Percentiles rank a stretch among this genome's conserved stretches.
These are phyloP conservation scores for Ashinkailepas kermadecensis DNA, from an alignment of 2,888 invertebrate genomes.

Conservation along the genomic window DNA sequence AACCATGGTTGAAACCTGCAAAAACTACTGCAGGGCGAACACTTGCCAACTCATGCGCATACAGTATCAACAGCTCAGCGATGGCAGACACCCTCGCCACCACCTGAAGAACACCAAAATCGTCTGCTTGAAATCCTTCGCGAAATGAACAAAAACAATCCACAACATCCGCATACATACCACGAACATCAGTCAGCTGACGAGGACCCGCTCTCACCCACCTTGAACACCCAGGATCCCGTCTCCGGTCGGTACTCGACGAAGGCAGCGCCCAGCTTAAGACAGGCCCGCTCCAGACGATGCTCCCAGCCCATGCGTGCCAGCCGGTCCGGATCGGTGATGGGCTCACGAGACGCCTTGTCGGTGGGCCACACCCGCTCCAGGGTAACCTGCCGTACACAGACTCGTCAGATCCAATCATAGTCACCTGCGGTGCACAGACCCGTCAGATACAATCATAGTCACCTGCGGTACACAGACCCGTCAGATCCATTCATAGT, in stretches of 20 bases:
- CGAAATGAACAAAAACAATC: too few species aligned
- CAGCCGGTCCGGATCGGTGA: constrained; percentile 69
- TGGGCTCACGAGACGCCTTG: constrained; percentile 66
- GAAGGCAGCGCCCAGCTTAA: constrained; percentile 81
- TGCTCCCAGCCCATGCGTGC: constrained; percentile 74
- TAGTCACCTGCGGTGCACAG: not conserved
- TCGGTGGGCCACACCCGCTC: constrained; percentile 92
- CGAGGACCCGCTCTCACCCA: constrained; percentile 39
- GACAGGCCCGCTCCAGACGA: constrained; percentile 72
- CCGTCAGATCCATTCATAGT: not conserved
- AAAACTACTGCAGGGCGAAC: too few species aligned
- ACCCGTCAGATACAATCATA: not conserved
- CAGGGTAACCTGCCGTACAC: constrained; percentile 53
- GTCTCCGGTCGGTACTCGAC: constrained; percentile 90
- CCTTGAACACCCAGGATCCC: constrained; percentile 95
- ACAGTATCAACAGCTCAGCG: too few species aligned
- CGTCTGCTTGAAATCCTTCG: too few species aligned
- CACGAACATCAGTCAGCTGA: too few species aligned
- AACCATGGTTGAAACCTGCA: too few species aligned
- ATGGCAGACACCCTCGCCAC: too few species aligned
- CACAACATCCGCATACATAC: too few species aligned
- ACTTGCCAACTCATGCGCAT: too few species aligned
- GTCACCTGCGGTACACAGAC: not conserved
- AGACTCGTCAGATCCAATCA: not conserved
- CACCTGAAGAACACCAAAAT: too few species aligned